A percentile compares a stretch with the other conserved stretches of the same genome.
phyloP scores from a whole-genome alignment of 2,888 invertebrate species.

The Suillia variegata region DNA sequence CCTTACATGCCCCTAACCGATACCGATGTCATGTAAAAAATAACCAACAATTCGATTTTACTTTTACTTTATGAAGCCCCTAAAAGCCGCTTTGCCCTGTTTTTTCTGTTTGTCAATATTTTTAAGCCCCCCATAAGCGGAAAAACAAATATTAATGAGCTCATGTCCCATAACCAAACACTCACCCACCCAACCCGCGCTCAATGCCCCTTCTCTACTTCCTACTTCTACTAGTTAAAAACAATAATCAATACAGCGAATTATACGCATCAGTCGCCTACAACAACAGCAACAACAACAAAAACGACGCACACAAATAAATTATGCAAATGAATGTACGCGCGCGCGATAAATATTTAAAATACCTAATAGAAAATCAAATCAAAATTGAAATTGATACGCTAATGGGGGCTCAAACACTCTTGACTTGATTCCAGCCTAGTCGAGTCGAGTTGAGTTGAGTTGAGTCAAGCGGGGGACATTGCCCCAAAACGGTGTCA shows the following conservation, averaged over 20 bases:
- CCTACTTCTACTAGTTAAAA: too few species aligned
- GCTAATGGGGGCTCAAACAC: too few species aligned
- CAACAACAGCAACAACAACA: too few species aligned
- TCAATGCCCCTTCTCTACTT: too few species aligned
- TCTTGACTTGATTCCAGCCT: too few species aligned
- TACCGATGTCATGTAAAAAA: neutral
- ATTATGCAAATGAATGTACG: too few species aligned
- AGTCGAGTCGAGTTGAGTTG: too few species aligned
- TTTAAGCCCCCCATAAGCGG: neutral
- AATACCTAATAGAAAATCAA: slow-evolving; percentile 2
- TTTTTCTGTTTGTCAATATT: neutral
- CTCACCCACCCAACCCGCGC: too few species aligned
- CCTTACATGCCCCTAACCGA: too few species aligned
- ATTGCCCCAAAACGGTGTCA: slow-evolving; percentile 36
- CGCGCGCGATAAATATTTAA: neutral
- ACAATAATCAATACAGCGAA: neutral
- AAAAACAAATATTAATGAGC: neutral
- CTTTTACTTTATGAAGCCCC: neutral
- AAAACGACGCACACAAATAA: too few species aligned
- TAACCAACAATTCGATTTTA: neutral
- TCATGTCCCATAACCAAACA: too few species aligned
- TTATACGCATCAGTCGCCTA: neutral
- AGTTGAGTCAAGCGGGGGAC: neutral
- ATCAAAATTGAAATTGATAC: neutral
- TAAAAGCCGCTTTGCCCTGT: neutral